These are phyloP conservation scores for Lerista edwardsae DNA, from an alignment of 2,797 vertebrate species.

Conservation along the genomic window DNA sequence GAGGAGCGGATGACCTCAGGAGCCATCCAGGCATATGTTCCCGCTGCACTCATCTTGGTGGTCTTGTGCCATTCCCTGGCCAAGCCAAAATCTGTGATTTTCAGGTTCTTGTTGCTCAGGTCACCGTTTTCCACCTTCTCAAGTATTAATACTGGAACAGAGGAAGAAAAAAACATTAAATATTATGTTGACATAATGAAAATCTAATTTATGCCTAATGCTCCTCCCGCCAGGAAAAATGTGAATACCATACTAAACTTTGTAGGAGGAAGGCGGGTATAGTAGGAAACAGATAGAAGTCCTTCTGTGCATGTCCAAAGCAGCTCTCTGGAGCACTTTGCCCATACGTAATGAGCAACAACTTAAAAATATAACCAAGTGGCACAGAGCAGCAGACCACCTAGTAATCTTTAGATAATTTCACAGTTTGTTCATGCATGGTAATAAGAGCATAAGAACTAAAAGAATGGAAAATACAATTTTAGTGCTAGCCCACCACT, in stretches of 20 bases:
- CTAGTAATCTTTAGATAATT: neutral
- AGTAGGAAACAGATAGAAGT: neutral
- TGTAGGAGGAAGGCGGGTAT: neutral
- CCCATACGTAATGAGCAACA: neutral
- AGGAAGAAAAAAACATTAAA: constrained; percentile 45
- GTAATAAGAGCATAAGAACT: too few relatives aligned
- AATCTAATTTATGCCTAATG: constrained; percentile 33
- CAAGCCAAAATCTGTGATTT: constrained; percentile 98
- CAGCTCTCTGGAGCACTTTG: neutral
- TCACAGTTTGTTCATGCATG: too few relatives aligned
- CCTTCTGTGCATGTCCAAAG: neutral
- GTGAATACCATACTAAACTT: too few relatives aligned
- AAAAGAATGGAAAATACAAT: too few relatives aligned
- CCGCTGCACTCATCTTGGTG: constrained; percentile 97
- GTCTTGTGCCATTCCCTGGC: constrained; percentile 97
- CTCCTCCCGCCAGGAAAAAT: neutral
- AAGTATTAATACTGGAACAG: constrained; percentile 88
- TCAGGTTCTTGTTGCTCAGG: constrained; percentile 94
- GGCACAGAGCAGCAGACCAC: neutral
- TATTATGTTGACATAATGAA: constrained; percentile 45
- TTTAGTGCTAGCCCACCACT: too few relatives aligned
- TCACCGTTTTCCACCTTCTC: constrained; percentile 94
- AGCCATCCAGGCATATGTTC: constrained; percentile 98
- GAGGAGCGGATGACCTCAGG: constrained; percentile 97
- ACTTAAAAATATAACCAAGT: neutral